Percentiles rank a stretch among this genome's conserved stretches.
phyloP scores from a whole-genome alignment of 2,797 vertebrate genomes.

The Bovichtus variegatus region DNA sequence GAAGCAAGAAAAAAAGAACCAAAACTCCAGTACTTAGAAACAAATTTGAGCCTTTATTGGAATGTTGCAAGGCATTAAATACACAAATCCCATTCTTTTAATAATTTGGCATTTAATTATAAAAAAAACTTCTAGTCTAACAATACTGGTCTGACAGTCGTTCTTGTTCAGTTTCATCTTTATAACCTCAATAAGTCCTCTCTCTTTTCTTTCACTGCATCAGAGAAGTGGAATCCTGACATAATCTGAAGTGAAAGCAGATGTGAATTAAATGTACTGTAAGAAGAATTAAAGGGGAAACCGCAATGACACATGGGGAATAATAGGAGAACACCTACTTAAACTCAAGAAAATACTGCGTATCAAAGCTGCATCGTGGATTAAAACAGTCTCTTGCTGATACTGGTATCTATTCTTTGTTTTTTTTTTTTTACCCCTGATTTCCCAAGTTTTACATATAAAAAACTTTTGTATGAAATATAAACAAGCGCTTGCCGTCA shows the following conservation, averaged over 20 bases:
- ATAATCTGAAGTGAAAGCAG: conserved; percentile 85
- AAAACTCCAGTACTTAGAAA: conserved; percentile 85
- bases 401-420: conserved; percentile 73
- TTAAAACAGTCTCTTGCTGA: conserved; percentile 76
- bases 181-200: conserved; percentile 59
- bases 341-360: conserved; percentile 53
- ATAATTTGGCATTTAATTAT: conserved; percentile 89
- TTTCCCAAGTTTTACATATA: conserved; percentile 90
- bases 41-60: conserved; percentile 95
- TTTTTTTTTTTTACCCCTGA: conserved; percentile 75
- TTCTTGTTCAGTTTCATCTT: conserved; percentile 70
- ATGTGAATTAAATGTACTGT: conserved; percentile 60
- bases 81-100: conserved; percentile 90
- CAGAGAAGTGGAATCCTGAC: conserved; percentile 83
- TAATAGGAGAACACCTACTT: conserved; percentile 57
- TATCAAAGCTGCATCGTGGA: conserved; percentile 61
- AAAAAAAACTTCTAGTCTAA: conserved; percentile 88
- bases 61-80: conserved; percentile 94
- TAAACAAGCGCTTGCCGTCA: conserved; percentile 89
- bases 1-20: conserved; percentile 24
- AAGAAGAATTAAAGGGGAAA: conserved; percentile 57
- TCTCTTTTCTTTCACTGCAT: conserved; percentile 77
- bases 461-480: conserved; percentile 93
- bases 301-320: conserved; percentile 36
- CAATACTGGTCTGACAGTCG: conserved; percentile 93